These are phyloP conservation scores for Gymnocephalus cernua DNA, from an alignment of 2,113 vertebrate genomes.

Conservation along the genomic window DNA sequence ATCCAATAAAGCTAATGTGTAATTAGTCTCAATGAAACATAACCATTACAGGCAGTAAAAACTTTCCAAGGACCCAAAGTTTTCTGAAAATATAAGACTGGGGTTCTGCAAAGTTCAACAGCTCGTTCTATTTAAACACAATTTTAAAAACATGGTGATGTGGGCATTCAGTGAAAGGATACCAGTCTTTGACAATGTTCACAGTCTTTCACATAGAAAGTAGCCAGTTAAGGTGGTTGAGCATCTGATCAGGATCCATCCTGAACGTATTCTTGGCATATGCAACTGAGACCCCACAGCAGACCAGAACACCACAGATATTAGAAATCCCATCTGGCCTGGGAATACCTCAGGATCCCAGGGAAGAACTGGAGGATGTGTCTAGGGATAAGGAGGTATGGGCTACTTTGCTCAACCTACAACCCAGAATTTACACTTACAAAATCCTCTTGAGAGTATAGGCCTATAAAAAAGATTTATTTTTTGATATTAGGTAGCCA, in stretches of 20 bases:
- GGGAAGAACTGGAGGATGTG: no score
- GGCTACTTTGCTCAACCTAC: no score
- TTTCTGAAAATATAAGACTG: not conserved
- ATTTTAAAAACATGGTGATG: not conserved
- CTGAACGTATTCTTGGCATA: not conserved
- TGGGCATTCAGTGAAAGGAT: not conserved
- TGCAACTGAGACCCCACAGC: not conserved
- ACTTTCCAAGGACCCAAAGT: not conserved
- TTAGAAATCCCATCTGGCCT: not conserved
- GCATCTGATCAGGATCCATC: constrained; percentile 18
- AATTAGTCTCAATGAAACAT: constrained; percentile 39
- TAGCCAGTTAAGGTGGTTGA: not conserved
- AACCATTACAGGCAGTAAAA: constrained; percentile 6
- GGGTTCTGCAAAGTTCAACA: constrained; percentile 3
- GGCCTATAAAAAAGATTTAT: no score
- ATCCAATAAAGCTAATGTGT: constrained; percentile 37
- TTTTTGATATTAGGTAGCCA: no score
- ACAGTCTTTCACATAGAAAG: not conserved
- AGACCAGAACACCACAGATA: not conserved
- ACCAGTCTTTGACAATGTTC: not conserved
- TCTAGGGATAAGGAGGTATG: no score
- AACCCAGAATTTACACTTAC: no score
- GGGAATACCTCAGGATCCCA: not conserved
- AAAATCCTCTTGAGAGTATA: no score
- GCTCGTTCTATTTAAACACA: not conserved